These are phyloP conservation scores for Tethya wilhelma DNA, from an alignment of 37 sponge, comb jelly and placozoan genomes.

Conservation along the genomic window DNA sequence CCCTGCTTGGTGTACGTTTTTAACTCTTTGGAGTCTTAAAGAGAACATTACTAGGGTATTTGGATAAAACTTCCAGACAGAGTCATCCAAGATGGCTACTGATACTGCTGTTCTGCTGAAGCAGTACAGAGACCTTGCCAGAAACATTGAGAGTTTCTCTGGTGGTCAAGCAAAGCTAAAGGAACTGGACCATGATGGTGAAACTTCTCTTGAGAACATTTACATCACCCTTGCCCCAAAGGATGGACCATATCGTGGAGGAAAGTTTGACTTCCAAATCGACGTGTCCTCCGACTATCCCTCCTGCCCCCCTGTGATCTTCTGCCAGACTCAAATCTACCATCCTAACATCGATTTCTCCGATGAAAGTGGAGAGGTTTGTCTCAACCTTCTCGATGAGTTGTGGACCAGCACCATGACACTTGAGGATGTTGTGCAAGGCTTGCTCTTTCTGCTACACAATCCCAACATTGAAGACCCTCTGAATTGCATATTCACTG, in stretches of 20 bases:
- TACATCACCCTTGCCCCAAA: conserved; percentile 32
- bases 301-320: conserved; percentile 31
- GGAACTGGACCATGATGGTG: background rate
- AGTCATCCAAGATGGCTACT: background rate
- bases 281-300: conserved; percentile 58
- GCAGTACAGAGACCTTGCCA: conserved; percentile 43
- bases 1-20: too few species aligned
- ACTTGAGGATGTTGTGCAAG: conserved; percentile 79
- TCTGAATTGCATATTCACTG: conserved; percentile 54
- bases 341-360: conserved; percentile 79
- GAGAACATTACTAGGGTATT: too few species aligned
- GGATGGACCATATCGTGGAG: conserved; percentile 55
- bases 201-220: conserved; percentile 10
- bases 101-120: conserved; percentile 30
- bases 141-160: conserved; percentile 38
- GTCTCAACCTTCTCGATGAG: conserved; percentile 75
- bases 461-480: conserved; percentile 81
- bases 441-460: conserved; percentile 76
- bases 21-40: too few species aligned
- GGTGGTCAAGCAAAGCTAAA: conserved; percentile 39
- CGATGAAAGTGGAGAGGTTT: conserved; percentile 37
- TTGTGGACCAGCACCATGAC: conserved; percentile 49
- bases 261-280: conserved; percentile 58
- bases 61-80: background rate
- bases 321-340: conserved; percentile 57